Evolutionary conservation across 1,140 invertebrate genomes (phyloP).

Genomic region (Brachionus rotundiformis): DNA sequence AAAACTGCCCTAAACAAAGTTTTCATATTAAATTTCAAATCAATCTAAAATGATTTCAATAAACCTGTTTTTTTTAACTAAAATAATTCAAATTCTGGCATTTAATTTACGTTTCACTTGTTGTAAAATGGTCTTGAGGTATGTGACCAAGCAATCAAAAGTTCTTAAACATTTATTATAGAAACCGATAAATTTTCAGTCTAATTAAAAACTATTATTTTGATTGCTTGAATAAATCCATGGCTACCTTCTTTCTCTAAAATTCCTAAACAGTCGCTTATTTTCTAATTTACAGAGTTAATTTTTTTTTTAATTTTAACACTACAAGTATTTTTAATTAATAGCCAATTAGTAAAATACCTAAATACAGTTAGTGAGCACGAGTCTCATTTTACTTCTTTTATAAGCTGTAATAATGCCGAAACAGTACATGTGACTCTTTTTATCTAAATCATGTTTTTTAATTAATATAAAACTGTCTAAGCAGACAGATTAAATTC

Average conservation of each 20-base stretch:
- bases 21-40: not conserved
- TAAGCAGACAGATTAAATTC: not conserved
- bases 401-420: too few relatives aligned
- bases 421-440: not conserved
- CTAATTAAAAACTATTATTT: constrained; percentile 1
- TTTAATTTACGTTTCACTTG: not conserved
- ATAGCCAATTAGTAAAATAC: too few relatives aligned
- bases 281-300: not conserved
- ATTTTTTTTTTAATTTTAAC: not conserved
- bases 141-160: not conserved
- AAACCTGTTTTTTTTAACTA: not conserved
- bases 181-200: not conserved
- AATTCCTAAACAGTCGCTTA: not conserved
- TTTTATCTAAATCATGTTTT: too few relatives aligned
- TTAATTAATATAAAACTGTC: not conserved
- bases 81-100: not conserved
- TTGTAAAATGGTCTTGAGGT: not conserved
- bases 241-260: not conserved
- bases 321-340: not conserved
- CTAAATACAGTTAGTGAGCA: too few relatives aligned
- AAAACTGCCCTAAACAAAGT: not conserved
- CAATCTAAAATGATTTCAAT: not conserved
- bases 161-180: not conserved
- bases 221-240: not conserved
- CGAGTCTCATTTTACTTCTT: too few relatives aligned